phyloP scores from a whole-genome alignment of 2,113 vertebrate genomes.

The Crotalus horridus region DNA sequence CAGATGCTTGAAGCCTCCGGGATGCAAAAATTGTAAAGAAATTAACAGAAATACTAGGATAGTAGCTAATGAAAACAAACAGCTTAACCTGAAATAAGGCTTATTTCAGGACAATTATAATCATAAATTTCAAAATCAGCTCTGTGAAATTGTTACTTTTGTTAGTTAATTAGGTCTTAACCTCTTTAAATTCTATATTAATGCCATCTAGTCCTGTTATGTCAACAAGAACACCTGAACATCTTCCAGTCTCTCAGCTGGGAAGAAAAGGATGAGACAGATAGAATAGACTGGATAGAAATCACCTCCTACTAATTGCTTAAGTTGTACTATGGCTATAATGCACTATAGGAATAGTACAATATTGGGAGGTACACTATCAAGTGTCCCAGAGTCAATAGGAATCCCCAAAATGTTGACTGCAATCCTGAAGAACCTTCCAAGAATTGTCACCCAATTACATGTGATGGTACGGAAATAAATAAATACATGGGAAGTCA shows the following conservation, averaged over 20 bases:
- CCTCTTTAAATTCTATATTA: not conserved
- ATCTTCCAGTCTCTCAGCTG: not conserved
- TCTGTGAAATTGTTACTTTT: not conserved
- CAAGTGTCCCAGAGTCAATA: not conserved
- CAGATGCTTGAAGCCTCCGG: constrained; percentile 16
- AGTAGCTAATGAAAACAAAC: not conserved
- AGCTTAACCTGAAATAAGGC: not conserved
- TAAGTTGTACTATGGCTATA: not conserved
- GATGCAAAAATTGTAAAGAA: not conserved
- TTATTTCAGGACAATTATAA: not conserved
- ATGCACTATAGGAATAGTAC: not conserved
- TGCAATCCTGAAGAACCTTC: too few relatives aligned
- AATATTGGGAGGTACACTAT: not conserved
- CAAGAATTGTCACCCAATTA: too few relatives aligned
- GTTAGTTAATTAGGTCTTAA: not conserved
- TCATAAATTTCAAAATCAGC: not conserved
- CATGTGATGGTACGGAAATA: too few relatives aligned
- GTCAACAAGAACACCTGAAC: not conserved
- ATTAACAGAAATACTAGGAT: not conserved
- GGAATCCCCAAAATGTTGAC: too few relatives aligned
- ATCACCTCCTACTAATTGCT: not conserved
- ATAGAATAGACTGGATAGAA: not conserved
- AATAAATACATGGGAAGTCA: too few relatives aligned
- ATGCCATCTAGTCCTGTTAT: not conserved
- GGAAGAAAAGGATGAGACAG: not conserved